These are phyloP conservation scores for Microtus obscurus DNA, from an alignment of 2,797 vertebrate genomes.

Conservation along the genomic window DNA sequence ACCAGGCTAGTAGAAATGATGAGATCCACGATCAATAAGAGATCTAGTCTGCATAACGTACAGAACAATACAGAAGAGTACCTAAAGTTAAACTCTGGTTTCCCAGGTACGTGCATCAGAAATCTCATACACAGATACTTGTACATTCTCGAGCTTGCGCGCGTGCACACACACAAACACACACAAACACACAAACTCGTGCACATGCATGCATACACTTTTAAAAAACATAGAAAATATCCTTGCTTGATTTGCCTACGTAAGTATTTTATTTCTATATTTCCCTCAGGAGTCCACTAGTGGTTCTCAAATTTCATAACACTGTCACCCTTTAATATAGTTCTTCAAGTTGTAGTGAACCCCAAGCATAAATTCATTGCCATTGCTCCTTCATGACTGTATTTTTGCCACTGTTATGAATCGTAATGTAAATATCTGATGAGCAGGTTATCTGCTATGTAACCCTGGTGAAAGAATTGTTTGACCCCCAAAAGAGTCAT, in stretches of 20 bases:
- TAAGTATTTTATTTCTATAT: background rate
- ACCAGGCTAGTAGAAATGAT: too few relatives aligned
- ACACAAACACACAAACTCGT: background rate
- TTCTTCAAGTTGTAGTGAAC: background rate
- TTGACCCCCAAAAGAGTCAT: background rate
- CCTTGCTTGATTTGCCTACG: background rate
- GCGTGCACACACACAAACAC: rapidly evolving
- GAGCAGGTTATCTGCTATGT: background rate
- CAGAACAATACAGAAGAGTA: background rate
- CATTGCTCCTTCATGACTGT: background rate
- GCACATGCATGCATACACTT: background rate
- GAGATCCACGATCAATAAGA: too few relatives aligned
- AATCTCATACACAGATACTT: background rate
- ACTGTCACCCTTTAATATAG: background rate
- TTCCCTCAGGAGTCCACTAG: too few relatives aligned
- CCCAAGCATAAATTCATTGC: background rate
- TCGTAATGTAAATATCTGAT: background rate
- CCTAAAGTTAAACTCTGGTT: background rate
- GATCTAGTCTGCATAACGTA: background rate
- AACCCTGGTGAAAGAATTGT: background rate
- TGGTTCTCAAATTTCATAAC: background rate
- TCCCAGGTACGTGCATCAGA: background rate
- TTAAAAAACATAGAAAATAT: background rate
- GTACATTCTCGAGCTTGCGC: too few relatives aligned
- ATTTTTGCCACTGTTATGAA: background rate